Base-by-base conservation (phyloP, 2,888 invertebrate genomes). In the Silvanus unidentatus region DNA sequence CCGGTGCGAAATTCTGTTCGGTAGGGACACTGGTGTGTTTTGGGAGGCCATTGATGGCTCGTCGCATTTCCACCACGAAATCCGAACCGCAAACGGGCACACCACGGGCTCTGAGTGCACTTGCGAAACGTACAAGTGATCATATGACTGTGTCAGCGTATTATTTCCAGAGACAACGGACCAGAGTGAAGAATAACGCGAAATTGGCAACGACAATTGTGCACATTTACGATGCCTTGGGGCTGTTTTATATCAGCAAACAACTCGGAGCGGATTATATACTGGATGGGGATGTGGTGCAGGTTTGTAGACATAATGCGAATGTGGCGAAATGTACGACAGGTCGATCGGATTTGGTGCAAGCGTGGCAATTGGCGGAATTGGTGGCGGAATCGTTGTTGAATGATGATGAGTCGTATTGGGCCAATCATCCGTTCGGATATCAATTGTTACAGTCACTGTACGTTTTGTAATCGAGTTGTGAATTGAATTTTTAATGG, bases 1-100 rank as follows among this genome's bases (percentile, higher is more conserved):
- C 92, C 8, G 95, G 95, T 1, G 95, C 93, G 0, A 85, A 88
- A 60, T 97, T 96, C 76, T 92, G 90, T 70, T 87, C 88, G 16
- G 87, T 88, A 14, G 90, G 90, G 60, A 80, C 83, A 43, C 72
- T 97, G 45, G 92, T 93, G 0, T 88, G 88, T 54, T 96, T 96
- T 72, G 86, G 86, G 40, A 79, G 90, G 40, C 84, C 86, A 0
- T 76, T 84, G 43, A 48, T 57, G 16, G 79, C 81, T 0, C 77
- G 86, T 56, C 75, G 86, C 44, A 65, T 86, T 13, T 84, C 10
- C n/a, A 9, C 86, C 0, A 70, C 83, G 40, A 82, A 85, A 39
- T 49, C 16, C 11, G 51, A 53, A 6, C 12, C 47, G 16, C 14
- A 29, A 4, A 80, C 82, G 8, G 79, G 84, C 0, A 92, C 92